phyloP scores from a whole-genome alignment of 2,797 vertebrate species.

The Epinephelus malabaricus region DNA sequence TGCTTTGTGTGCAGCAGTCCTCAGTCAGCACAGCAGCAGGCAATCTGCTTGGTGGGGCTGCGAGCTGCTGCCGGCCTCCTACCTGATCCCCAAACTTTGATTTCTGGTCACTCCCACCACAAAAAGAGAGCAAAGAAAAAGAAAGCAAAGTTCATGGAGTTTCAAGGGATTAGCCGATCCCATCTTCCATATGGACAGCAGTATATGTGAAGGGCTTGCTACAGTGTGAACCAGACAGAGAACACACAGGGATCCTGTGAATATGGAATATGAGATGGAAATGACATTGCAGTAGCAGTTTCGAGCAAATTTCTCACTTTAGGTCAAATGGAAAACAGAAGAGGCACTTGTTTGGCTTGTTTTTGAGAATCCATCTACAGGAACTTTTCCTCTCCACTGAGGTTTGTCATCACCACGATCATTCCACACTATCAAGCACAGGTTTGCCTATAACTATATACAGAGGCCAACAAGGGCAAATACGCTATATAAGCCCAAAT shows the following conservation, averaged over 20 bases:
- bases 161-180: conserved; percentile 52
- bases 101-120: conserved; percentile 48
- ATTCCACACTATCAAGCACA: neutral
- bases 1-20: conserved; percentile 78
- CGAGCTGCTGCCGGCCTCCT: conserved; percentile 62
- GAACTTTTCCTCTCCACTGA: neutral
- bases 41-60: conserved; percentile 64
- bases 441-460: neutral
- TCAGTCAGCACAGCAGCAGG: conserved; percentile 85
- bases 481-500: too few relatives aligned
- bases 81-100: conserved; percentile 65
- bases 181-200: conserved; percentile 59
- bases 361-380: conserved; percentile 12
- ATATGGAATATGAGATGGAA: conserved; percentile 43
- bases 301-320: conserved; percentile 30
- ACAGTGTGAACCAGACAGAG: conserved; percentile 29
- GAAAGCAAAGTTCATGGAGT: conserved; percentile 56
- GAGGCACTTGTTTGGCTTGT: conserved; percentile 20
- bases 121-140: conserved; percentile 52
- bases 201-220: conserved; percentile 13
- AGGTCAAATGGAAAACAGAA: conserved; percentile 23
- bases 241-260: conserved; percentile 41
- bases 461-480: too few relatives aligned
- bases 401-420: neutral
- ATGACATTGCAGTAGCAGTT: neutral